Conservation (phyloP, 2,888 invertebrate species). For the Microplitis deprimator region DNA sequence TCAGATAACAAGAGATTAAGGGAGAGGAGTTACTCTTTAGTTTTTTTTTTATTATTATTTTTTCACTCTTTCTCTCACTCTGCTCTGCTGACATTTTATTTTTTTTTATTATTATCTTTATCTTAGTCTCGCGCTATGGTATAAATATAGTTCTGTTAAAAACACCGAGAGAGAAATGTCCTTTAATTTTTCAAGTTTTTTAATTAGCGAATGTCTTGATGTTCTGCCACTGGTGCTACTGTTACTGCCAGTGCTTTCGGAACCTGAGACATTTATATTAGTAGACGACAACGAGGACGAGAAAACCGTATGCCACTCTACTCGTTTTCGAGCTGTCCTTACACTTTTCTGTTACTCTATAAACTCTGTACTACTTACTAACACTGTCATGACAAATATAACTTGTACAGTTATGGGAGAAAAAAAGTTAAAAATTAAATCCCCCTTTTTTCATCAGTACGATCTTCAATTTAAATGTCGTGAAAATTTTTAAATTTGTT, state of each 20-base stretch:
- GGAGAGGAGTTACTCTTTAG: slow-evolving; percentile 46
- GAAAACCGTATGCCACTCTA: slow-evolving; percentile 51
- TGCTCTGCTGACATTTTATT: neutral
- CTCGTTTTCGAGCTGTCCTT: slow-evolving; percentile 46
- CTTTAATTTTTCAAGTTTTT: slow-evolving; percentile 72
- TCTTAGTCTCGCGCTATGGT: neutral
- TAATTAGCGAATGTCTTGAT: slow-evolving; percentile 72
- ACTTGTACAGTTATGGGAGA: neutral
- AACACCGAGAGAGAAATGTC: slow-evolving; percentile 68
- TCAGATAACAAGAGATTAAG: slow-evolving; percentile 71
- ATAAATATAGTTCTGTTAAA: slow-evolving; percentile 21
- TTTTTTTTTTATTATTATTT: slow-evolving; percentile 16
- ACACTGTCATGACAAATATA: no score
- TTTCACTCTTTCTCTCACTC: neutral
- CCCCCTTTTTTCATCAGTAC: slow-evolving; percentile 29
- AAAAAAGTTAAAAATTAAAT: neutral
- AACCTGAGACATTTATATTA: slow-evolving; percentile 70
- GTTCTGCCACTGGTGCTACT: slow-evolving; percentile 56
- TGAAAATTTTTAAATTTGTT: slow-evolving; percentile 57
- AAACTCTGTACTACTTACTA: no score
- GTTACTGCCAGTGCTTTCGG: slow-evolving; percentile 43
- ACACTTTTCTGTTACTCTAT: slow-evolving; percentile 40
- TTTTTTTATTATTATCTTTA: slow-evolving; percentile 18
- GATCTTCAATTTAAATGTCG: slow-evolving; percentile 32
- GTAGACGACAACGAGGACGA: slow-evolving; percentile 50